Evolutionary conservation across 1,140 invertebrate species (phyloP).

Genomic region (Pentalonia nigronervosa): DNA sequence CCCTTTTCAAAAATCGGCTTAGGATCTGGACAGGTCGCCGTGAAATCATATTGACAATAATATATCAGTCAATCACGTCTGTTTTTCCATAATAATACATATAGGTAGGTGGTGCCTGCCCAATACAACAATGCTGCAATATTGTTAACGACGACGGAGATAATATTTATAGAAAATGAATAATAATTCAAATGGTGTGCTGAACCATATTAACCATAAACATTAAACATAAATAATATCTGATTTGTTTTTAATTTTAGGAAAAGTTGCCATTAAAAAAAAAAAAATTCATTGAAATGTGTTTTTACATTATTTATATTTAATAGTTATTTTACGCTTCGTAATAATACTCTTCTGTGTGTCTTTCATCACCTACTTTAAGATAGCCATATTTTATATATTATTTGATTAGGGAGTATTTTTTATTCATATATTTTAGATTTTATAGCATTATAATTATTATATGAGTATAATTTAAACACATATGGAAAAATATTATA

Average conservation of each 20-base stretch:
- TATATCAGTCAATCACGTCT: slow-evolving; percentile 11
- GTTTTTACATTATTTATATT: background rate
- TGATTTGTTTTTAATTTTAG: background rate
- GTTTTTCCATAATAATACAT: background rate
- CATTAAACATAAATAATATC: background rate
- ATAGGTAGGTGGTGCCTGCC: background rate
- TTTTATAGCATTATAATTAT: background rate
- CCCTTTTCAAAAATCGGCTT: slow-evolving; percentile 55
- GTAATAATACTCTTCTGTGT: background rate
- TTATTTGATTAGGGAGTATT: background rate
- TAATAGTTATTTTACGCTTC: background rate
- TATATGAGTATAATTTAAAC: background rate
- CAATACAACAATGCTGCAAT: background rate
- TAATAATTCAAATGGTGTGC: background rate
- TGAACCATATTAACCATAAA: background rate
- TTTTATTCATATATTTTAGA: background rate
- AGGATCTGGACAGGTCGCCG: background rate
- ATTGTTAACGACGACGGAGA: background rate
- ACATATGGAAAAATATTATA: background rate
- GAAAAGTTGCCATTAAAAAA: background rate
- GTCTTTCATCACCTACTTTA: background rate
- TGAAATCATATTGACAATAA: slow-evolving; percentile 10
- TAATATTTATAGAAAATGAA: background rate
- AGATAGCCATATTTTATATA: background rate
- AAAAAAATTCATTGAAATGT: background rate